Evolutionary conservation across 1,140 invertebrate species (phyloP).

Genomic region (Megalonaias nervosa): DNA sequence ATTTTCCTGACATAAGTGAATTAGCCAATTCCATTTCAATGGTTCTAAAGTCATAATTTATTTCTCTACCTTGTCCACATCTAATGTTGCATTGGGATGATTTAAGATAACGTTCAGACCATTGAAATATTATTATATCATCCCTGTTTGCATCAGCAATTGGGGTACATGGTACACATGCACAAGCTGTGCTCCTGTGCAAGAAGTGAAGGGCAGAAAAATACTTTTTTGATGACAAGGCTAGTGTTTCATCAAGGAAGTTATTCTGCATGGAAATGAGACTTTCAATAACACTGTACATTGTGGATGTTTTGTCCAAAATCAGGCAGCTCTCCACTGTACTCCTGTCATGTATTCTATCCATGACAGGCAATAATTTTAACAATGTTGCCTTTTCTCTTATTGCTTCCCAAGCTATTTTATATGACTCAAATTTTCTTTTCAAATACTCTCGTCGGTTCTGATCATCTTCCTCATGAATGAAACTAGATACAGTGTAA

Average conservation of each 20-base stretch:
- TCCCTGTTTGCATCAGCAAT: conserved; percentile 9
- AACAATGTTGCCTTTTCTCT: background rate
- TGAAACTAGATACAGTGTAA: no score
- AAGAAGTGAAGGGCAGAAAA: conserved; percentile 12
- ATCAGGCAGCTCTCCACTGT: conserved; percentile 17
- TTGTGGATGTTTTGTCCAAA: background rate
- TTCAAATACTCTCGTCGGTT: background rate
- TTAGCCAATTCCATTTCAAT: conserved; percentile 25
- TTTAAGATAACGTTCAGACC: background rate
- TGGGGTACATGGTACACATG: conserved; percentile 3
- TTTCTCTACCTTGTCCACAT: conserved; percentile 13
- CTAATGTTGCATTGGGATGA: conserved; percentile 10
- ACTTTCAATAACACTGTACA: conserved; percentile 2
- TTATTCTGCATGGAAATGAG: conserved; percentile 18
- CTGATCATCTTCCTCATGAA: no score
- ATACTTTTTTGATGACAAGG: conserved; percentile 6
- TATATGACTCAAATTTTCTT: conserved; percentile 16
- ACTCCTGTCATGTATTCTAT: background rate
- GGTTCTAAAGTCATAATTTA: conserved; percentile 20
- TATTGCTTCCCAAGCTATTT: background rate
- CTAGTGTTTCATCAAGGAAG: conserved; percentile 7
- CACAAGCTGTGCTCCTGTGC: background rate
- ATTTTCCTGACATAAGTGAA: no score
- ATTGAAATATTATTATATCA: conserved; percentile 3
- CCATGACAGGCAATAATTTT: background rate